A percentile compares a stretch with the other conserved stretches of the same genome.
phyloP scores from a whole-genome alignment of 2,888 invertebrate species.

The Ernsta delagoae region DNA sequence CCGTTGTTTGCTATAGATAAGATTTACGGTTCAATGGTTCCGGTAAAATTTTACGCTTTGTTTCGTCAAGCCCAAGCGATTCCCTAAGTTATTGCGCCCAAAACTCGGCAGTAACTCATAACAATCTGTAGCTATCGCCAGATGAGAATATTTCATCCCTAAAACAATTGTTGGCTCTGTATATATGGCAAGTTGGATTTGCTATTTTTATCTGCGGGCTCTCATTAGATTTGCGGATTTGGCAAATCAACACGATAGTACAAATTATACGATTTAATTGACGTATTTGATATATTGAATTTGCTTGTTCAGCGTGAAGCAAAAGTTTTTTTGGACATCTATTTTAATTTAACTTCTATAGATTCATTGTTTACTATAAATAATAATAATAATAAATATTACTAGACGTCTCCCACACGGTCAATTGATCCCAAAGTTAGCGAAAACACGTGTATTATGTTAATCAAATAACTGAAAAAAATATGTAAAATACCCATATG shows the following conservation, averaged over 20 bases:
- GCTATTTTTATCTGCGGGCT: constrained; percentile 5
- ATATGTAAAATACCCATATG: too few relatives aligned
- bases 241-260: neutral
- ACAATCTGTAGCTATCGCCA: constrained; percentile 29
- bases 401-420: too few relatives aligned
- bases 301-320: neutral
- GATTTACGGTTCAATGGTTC: constrained; percentile 18
- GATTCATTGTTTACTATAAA: too few relatives aligned
- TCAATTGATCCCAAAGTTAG: too few relatives aligned
- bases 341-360: too few relatives aligned
- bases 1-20: constrained; percentile 18
- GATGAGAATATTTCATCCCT: constrained; percentile 28
- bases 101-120: constrained; percentile 22
- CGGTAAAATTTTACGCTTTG: constrained; percentile 22
- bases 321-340: neutral
- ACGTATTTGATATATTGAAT: neutral
- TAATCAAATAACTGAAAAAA: too few relatives aligned
- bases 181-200: constrained; percentile 15
- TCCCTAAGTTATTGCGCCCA: constrained; percentile 20
- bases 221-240: constrained; percentile 4
- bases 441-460: too few relatives aligned
- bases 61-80: constrained; percentile 23
- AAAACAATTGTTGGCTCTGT: constrained; percentile 23
- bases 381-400: too few relatives aligned
- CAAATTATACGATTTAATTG: neutral